Evolutionary conservation across 2,888 invertebrate species (phyloP), one percentile per base, ranked within the genome.

Genomic region (Ophion slaviceki): DNA sequence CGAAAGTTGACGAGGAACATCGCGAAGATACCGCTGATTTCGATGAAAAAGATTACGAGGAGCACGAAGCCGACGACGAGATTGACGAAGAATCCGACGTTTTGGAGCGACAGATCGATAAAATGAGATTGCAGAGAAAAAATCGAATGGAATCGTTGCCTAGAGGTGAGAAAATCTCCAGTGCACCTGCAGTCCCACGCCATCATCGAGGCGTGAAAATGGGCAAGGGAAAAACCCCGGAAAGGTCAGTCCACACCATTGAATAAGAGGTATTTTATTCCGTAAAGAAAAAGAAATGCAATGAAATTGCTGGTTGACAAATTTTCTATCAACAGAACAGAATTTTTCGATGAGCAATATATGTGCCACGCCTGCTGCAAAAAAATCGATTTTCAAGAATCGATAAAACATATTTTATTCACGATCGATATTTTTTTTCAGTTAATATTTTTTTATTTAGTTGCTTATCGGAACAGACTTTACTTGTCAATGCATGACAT

Each of bases 61-160:
- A 91, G 24, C 89, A 91, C 17, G 91, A 91, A 76, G 89, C 88
- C 11, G 91, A 90, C 28, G 91, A 92, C 62, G 91, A 92, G 68
- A 84, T 89, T 40, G 92, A 92, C 64, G 91, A 92, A n/a, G 91
- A 91, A 82, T 89, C 90, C 7, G 91, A 91, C 66, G 70, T 74
- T 11, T 64, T 80, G 20, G 81, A 79, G 36, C 68, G 81, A 24
- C 80, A 71, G 7, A 32, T 67, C 45, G 80, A 86, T 20, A 66
- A 62, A 40, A 78, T 75, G 28, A 79, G 70, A 36, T 45, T 53
- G 24, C 81, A 70, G n/a, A 68, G 84, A 57, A 87, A 84, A 82
- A 62, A 72, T 17, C 70, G 67, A 28, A 66, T 36, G 10, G 80
- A 86, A 32, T n/a, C 80, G 24, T 20, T 17, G 45, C 20, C 28